These are phyloP conservation scores for Pseudochaenichthys georgianus DNA, from an alignment of 2,797 vertebrate species.

Conservation along the genomic window DNA sequence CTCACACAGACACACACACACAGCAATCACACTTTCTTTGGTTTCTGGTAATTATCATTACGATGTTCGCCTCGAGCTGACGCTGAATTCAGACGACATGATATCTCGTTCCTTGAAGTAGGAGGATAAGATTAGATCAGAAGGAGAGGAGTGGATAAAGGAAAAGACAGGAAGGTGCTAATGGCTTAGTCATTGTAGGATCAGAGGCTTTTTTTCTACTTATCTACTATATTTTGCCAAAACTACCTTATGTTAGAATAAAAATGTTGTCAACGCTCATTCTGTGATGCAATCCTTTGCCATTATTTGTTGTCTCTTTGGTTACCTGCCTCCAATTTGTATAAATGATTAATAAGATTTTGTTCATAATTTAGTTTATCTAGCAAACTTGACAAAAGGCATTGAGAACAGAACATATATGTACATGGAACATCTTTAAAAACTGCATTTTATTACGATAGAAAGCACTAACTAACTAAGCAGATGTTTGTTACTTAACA, in stretches of 20 bases:
- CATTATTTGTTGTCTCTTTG: background rate
- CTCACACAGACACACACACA: background rate
- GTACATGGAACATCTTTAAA: background rate
- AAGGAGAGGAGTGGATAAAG: too few relatives aligned
- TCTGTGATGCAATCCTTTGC: background rate
- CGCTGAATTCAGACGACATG: too few relatives aligned
- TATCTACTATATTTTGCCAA: background rate
- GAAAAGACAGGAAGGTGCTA: too few relatives aligned
- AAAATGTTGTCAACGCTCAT: background rate
- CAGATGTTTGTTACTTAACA: conserved; percentile 9
- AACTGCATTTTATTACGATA: background rate
- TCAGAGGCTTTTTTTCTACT: background rate
- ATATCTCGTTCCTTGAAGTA: too few relatives aligned
- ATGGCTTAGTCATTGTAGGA: too few relatives aligned
- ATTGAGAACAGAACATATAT: background rate
- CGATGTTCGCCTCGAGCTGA: too few relatives aligned
- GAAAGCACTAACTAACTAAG: background rate
- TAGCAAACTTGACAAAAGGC: background rate
- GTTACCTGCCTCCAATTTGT: background rate
- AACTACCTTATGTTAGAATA: background rate
- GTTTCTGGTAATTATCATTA: too few relatives aligned
- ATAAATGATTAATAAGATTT: too few relatives aligned
- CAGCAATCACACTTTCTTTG: background rate
- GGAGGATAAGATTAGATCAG: too few relatives aligned
- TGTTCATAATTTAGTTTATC: background rate